Evolutionary conservation across 2,113 vertebrate species (phyloP), one percentile per base, ranked within the genome.

Genomic region (Climacteris rufus): DNA sequence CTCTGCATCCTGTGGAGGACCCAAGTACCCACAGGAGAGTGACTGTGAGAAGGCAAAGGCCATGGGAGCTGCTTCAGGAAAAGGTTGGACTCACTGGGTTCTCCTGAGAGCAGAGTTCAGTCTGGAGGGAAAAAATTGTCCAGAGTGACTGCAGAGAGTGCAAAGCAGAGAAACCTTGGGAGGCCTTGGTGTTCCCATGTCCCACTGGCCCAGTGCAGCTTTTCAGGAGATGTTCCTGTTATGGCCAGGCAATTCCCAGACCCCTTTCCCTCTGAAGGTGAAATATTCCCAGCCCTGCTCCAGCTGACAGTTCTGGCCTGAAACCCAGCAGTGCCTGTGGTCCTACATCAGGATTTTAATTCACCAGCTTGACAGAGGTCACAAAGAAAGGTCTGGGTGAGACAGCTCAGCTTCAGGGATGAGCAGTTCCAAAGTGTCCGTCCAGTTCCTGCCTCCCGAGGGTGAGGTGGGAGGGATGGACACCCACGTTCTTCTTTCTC

Each of bases 111-210:
- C 21, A 49, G 54, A 77, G 76, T 18, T 17, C 22, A 24, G 23
- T 21, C 50, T 61, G 64, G 44, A 30, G 1, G 39, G 8, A 13
- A 13, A 37, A 66, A 52, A 12, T 37, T 56, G 37, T 70, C 42
- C 12, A 3, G 61, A 52, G 25, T 0, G 6, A 27, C 7, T 7
- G 3, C 77, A 75, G 71, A 7, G 33, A 44, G 56, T 2, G 11
- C 37, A 45, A 42, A 76, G 57, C 35, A 42, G 52, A n/a, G 60
- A 40, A 49, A 8, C 5, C n/a, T n/a, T 1, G 13, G 14, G 13
- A 66, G 23, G 3, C 9, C 3, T 37, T 18, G 3, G n/a, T 1
- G 15, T n/a, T 23, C 25, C 5, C 2, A 9, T 1, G 0, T 37
- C 23, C 42, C 40, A 3, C 63, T 3, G 12, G 53, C 37, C 50